Evolutionary conservation across 1,140 invertebrate genomes (phyloP), one percentile per base, ranked within the genome.

Genomic region (Gonioctena quinquepunctata): DNA sequence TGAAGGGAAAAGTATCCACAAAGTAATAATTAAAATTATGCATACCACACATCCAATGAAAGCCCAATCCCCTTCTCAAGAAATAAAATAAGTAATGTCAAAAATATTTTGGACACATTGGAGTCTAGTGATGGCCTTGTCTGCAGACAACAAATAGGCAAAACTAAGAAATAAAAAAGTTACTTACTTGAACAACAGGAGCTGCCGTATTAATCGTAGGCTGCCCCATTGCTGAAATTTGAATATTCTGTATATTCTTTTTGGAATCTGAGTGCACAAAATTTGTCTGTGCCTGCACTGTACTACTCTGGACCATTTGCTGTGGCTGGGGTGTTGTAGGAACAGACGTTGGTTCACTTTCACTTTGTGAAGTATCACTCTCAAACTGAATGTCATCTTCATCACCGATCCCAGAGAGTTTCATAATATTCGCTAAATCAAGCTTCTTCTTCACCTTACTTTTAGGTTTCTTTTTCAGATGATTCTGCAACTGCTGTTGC

Each of bases 391-490:
- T 81, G 57, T 82, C 82, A 60, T 83, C 82, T 25, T 83, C 82
- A 57, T 83, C 82, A 28, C 81, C 80, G 42, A 83, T 81, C 2
- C 80, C 81, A 28, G 79, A 82, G 79, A 87, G 76, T 79, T 87
- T 87, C 86, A 87, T 87, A 13, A 87, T 85, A 78, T 87, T 87
- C 49, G 86, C 86, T 66, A 87, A 79, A 78, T 87, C 86, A 49
- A 87, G 75, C 78, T 86, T 87, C 69, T 83, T 82, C 65, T 83
- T 84, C 23, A 78, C 76, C 67, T 83, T 84, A 67, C 77, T 79
- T 68, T 83, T 83, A 0, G 81, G 79, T 62, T 80, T 81, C 69
- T 78, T 81, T 68, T 82, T 82, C 2, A 73, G 54, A 13, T 65
- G 54, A 4, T 54, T 22, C 57, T 70, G 71, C 22, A 42, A 19